Conservation (phyloP, 2,797 vertebrate species). For the Coregonus sp. region DNA sequence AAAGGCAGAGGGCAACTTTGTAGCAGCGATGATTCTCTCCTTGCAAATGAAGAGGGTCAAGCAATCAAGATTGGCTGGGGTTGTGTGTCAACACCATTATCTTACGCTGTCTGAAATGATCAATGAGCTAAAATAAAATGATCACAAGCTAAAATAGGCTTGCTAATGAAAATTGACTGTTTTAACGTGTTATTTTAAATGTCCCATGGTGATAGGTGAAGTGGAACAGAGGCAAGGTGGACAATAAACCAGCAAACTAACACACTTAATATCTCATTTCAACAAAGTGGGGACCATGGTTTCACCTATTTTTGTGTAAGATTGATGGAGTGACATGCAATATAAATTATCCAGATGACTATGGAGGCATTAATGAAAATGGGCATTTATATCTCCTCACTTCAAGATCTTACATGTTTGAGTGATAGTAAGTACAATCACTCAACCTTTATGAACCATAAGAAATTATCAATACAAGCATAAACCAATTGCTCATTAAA, state of each 20-base stretch:
- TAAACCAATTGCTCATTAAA: background rate
- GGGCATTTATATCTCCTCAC: background rate
- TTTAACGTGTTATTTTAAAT: slow-evolving; percentile 76
- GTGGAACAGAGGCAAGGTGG: slow-evolving; percentile 49
- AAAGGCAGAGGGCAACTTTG: slow-evolving; percentile 63
- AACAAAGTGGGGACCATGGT: background rate
- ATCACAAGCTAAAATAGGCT: slow-evolving; percentile 92
- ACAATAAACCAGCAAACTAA: slow-evolving; percentile 75
- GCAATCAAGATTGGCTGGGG: slow-evolving; percentile 84
- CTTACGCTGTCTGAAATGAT: slow-evolving; percentile 88
- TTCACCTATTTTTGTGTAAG: background rate
- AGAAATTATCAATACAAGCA: background rate
- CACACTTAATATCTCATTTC: slow-evolving; percentile 45
- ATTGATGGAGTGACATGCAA: background rate
- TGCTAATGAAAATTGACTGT: slow-evolving; percentile 90
- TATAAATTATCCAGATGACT: background rate
- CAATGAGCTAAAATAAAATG: slow-evolving; percentile 89
- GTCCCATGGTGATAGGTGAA: slow-evolving; percentile 68
- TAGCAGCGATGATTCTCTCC: slow-evolving; percentile 80
- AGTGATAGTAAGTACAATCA: background rate
- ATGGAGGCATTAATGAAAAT: background rate
- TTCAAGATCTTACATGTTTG: background rate
- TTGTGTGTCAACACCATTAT: slow-evolving; percentile 85
- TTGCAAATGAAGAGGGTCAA: slow-evolving; percentile 92
- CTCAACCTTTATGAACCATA: background rate